phyloP scores from a whole-genome alignment of 2,113 vertebrate genomes.

The Mormoops blainvillei region DNA sequence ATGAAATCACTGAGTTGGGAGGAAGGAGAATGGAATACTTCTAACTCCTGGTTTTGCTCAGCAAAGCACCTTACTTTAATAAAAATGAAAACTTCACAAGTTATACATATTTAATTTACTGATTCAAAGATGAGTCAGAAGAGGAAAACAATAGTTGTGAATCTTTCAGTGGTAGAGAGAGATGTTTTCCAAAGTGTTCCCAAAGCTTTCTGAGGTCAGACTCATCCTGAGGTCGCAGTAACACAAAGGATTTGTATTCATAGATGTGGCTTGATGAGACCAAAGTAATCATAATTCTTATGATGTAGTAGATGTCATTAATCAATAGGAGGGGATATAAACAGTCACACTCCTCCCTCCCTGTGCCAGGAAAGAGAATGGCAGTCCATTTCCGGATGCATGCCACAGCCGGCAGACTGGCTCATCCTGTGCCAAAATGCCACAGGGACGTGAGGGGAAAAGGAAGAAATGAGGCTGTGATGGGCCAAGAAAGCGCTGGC shows the following conservation, averaged over 20 bases:
- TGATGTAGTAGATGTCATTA: conserved; percentile 58
- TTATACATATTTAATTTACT: conserved; percentile 79
- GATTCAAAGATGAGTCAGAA: conserved; percentile 78
- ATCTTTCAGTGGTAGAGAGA: conserved; percentile 53
- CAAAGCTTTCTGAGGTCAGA: conserved; percentile 60
- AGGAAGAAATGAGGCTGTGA: conserved; percentile 35
- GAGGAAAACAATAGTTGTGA: conserved; percentile 71
- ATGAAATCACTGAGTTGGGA: conserved; percentile 20
- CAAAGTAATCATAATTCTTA: conserved; percentile 63
- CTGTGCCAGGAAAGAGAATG: conserved; percentile 66
- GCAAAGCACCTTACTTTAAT: conserved; percentile 68
- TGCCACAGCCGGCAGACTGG: conserved; percentile 62
- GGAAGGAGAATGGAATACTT: neutral
- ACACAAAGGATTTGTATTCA: conserved; percentile 67
- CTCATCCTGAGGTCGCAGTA: conserved; percentile 45
- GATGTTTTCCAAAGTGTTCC: conserved; percentile 61
- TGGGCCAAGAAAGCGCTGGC: neutral
- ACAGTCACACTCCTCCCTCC: conserved; percentile 57
- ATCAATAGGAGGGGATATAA: conserved; percentile 71
- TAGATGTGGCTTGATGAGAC: conserved; percentile 52
- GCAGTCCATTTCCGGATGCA: conserved; percentile 68
- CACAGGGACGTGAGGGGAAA: conserved; percentile 44
- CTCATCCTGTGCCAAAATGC: conserved; percentile 65
- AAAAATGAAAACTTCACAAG: conserved; percentile 76
- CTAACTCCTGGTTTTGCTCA: conserved; percentile 62